Evolutionary conservation across 2,113 vertebrate genomes (phyloP).

Genomic region (Crotalus viridis): DNA sequence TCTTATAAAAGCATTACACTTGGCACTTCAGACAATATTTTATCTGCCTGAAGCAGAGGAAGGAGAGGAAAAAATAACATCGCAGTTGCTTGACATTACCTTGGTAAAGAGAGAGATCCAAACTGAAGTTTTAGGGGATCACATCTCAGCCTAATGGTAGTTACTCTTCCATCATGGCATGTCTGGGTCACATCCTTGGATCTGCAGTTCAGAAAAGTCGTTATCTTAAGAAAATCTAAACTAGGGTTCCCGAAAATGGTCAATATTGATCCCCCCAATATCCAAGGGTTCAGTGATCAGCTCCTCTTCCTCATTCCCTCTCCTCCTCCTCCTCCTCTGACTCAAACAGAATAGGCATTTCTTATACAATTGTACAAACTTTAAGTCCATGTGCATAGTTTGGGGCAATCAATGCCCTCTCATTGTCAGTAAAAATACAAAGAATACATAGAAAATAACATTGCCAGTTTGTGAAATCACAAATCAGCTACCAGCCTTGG

Average conservation of each 20-base stretch:
- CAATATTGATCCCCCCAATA: neutral
- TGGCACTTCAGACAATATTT: neutral
- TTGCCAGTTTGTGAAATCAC: neutral
- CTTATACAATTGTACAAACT: neutral
- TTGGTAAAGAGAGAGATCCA: slow-evolving; percentile 76
- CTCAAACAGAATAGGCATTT: neutral
- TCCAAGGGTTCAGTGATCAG: neutral
- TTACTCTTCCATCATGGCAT: slow-evolving; percentile 82
- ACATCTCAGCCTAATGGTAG: slow-evolving; percentile 86
- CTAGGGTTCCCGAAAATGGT: neutral
- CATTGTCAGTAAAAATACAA: neutral
- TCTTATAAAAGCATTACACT: neutral
- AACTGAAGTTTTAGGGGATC: slow-evolving; percentile 64
- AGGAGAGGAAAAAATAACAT: neutral
- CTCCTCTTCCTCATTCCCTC: neutral
- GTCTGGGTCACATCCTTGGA: slow-evolving; percentile 85
- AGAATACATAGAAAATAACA: neutral
- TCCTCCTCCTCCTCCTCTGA: neutral
- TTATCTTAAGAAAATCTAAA: neutral
- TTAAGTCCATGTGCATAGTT: neutral
- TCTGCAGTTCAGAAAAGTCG: slow-evolving; percentile 63
- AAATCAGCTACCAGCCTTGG: neutral
- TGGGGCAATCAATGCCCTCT: neutral
- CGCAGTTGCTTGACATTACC: slow-evolving; percentile 62
- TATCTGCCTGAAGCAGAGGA: neutral